phyloP scores from a whole-genome alignment of 2,888 invertebrate species.

The Lasioglossum malachurum region DNA sequence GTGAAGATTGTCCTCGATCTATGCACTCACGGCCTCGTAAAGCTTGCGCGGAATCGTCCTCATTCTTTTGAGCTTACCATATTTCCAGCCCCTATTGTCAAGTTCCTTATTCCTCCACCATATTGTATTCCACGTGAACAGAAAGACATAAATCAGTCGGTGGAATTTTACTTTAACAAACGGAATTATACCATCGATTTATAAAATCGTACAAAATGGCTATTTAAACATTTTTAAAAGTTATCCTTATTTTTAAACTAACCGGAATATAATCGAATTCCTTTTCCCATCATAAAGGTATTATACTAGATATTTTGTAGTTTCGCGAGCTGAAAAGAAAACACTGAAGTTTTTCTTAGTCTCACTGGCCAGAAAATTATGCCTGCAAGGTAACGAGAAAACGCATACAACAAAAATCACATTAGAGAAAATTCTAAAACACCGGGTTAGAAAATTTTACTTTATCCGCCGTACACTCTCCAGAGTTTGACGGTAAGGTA shows the following conservation, averaged over 20 bases:
- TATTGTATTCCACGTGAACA: neutral
- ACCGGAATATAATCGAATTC: neutral
- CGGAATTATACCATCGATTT: no score
- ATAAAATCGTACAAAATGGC: no score
- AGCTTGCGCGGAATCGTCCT: conserved; percentile 11
- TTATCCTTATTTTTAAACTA: neutral
- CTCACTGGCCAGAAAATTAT: neutral
- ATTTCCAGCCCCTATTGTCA: conserved; percentile 30
- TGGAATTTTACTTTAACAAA: neutral
- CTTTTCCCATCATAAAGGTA: neutral
- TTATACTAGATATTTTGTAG: neutral
- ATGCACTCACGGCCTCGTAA: neutral
- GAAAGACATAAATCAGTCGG: neutral
- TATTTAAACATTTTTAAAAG: neutral
- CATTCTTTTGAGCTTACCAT: conserved; percentile 20
- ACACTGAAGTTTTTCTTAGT: neutral
- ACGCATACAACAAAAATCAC: neutral
- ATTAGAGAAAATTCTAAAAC: neutral
- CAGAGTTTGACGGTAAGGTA: neutral
- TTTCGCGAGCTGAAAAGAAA: neutral
- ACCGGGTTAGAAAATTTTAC: neutral
- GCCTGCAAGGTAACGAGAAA: neutral
- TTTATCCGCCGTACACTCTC: neutral
- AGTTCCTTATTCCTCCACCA: neutral
- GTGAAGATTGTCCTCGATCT: conserved; percentile 50